Evolutionary conservation across 2,113 vertebrate species (phyloP).

Genomic region (Tautogolabrus adspersus): DNA sequence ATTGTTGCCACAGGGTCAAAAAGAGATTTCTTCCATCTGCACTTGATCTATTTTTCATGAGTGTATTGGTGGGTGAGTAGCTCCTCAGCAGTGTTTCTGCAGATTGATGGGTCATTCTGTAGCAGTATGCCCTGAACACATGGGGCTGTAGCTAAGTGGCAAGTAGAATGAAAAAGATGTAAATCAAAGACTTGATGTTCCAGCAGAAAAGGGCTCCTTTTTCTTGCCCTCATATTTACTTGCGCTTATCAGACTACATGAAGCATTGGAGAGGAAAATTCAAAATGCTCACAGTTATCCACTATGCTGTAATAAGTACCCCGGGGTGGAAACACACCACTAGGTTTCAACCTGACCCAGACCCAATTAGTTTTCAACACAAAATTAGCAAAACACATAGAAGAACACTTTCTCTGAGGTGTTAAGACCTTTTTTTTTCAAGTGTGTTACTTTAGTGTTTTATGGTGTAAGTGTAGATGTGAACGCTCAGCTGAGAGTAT

Average conservation of each 20-base stretch:
- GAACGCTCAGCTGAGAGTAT: background rate
- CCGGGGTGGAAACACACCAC: conserved; percentile 8
- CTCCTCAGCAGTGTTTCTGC: background rate
- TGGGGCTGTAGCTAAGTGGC: conserved; percentile 11
- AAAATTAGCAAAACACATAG: conserved; percentile 4
- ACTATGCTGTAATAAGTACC: conserved; percentile 38
- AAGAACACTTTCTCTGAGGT: conserved; percentile 14
- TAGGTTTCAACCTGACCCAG: conserved; percentile 28
- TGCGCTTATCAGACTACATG: conserved; percentile 35
- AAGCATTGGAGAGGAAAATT: conserved; percentile 43
- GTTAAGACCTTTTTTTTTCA: background rate
- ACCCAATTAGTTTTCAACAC: conserved; percentile 25
- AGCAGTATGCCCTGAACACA: background rate
- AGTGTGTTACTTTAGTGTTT: conserved; percentile 9
- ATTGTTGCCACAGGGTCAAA: conserved; percentile 43
- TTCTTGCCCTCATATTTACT: conserved; percentile 23
- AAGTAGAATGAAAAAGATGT: background rate
- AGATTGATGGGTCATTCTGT: conserved; percentile 15
- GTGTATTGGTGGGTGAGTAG: conserved; percentile 13
- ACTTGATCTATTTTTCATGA: conserved; percentile 53
- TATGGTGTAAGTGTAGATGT: conserved; percentile 27
- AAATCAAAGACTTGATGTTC: conserved; percentile 12
- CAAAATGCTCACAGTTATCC: conserved; percentile 32
- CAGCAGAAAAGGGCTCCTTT: background rate
- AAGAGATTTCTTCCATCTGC: conserved; percentile 41